A percentile compares a stretch with the other conserved stretches of the same genome.
These are phyloP conservation scores for Nannoperca australis DNA, from an alignment of 2,797 vertebrate genomes.

Conservation along the genomic window DNA sequence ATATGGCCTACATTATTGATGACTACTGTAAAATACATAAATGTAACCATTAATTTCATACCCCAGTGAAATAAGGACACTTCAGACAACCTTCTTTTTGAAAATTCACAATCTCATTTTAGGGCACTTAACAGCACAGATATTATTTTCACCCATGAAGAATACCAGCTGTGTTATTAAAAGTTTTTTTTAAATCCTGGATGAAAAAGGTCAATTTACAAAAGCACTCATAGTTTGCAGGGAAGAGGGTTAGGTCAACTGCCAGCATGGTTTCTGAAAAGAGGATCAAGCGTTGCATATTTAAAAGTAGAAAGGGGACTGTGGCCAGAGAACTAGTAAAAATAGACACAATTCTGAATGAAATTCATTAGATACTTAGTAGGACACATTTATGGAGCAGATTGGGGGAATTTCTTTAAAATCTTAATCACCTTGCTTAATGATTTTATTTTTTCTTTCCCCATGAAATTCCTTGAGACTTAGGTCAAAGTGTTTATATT, in stretches of 20 bases:
- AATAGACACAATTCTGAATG: slow-evolving; percentile 30
- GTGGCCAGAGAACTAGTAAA: slow-evolving; percentile 9
- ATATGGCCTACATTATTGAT: slow-evolving; percentile 1
- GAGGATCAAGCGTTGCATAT: slow-evolving; percentile 47
- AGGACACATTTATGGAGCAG: slow-evolving; percentile 9
- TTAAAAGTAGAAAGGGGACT: slow-evolving; percentile 35
- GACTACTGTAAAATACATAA: slow-evolving; percentile 28
- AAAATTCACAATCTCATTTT: neutral
- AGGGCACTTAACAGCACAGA: neutral
- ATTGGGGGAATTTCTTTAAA: neutral
- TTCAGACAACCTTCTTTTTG: slow-evolving; percentile 6
- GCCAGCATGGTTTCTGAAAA: slow-evolving; percentile 55
- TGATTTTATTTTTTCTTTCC: slow-evolving; percentile 9
- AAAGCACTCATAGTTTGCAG: slow-evolving; percentile 46
- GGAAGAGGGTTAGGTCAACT: slow-evolving; percentile 56
- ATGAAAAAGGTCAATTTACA: slow-evolving; percentile 45
- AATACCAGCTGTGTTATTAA: slow-evolving; percentile 31
- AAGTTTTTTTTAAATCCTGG: slow-evolving; percentile 18
- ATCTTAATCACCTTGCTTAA: slow-evolving; percentile 8
- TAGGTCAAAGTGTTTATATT: slow-evolving; percentile 32
- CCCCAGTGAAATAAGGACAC: slow-evolving; percentile 1
- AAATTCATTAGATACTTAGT: slow-evolving; percentile 19
- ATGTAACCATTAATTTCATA: slow-evolving; percentile 9
- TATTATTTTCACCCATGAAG: slow-evolving; percentile 26
- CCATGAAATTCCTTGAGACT: slow-evolving; percentile 25